phyloP scores from a whole-genome alignment of 2,797 vertebrate species.

The Nasua narica region DNA sequence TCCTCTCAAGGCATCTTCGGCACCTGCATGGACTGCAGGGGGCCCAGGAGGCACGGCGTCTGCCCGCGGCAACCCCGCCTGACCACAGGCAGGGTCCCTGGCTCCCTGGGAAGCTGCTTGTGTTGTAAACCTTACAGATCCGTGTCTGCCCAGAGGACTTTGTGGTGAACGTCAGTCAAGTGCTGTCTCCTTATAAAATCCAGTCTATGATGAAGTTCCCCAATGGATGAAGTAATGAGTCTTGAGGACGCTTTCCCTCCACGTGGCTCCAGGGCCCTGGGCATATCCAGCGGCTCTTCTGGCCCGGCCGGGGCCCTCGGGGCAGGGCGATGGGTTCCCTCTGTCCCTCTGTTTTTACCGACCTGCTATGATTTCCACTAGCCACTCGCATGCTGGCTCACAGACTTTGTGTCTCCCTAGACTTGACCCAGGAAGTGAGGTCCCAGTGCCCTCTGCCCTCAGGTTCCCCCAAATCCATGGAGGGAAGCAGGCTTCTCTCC shows the following conservation, averaged over 20 bases:
- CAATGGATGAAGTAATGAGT: not conserved
- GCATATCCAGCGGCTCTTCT: not conserved
- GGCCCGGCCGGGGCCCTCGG: not conserved
- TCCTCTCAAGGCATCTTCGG: fast-evolving
- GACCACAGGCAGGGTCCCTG: not conserved
- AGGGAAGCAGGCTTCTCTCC: not conserved
- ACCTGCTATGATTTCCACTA: not conserved
- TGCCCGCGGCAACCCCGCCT: not conserved
- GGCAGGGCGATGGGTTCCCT: not conserved
- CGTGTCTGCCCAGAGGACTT: not conserved
- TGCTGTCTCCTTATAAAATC: not conserved
- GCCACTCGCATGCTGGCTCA: not conserved
- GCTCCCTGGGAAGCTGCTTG: not conserved
- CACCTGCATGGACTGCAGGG: not conserved
- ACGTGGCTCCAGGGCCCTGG: not conserved
- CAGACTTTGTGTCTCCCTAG: not conserved
- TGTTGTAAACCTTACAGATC: not conserved
- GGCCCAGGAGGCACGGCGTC: fast-evolving
- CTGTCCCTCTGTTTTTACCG: not conserved
- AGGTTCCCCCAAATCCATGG: not conserved
- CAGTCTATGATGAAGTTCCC: not conserved
- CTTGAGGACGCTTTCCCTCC: not conserved
- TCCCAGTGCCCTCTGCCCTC: not conserved
- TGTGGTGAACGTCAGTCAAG: not conserved
- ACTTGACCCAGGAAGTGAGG: not conserved